A percentile compares a stretch with the other conserved stretches of the same genome.
phyloP scores from a whole-genome alignment of 2,113 vertebrate genomes.

The Oplegnathus fasciatus region DNA sequence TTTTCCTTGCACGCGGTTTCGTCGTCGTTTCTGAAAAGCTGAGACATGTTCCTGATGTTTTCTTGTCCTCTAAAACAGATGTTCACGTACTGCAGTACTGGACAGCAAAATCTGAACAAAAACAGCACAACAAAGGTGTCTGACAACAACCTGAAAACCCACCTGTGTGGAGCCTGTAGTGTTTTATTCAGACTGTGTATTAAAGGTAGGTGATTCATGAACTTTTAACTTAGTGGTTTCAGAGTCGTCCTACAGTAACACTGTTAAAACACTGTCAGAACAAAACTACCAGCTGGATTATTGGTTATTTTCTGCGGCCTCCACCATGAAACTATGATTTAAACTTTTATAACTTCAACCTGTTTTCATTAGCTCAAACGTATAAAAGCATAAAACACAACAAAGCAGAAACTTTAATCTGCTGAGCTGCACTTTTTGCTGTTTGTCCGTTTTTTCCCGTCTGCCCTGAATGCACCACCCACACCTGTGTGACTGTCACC shows the following conservation, averaged over 20 bases:
- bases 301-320: not conserved
- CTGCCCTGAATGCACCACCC: slow-evolving; percentile 49
- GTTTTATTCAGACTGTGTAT: too few relatives aligned
- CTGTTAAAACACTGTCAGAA: not conserved
- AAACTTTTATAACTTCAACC: not conserved
- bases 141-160: too few relatives aligned
- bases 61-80: too few relatives aligned
- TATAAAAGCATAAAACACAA: not conserved
- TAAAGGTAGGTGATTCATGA: too few relatives aligned
- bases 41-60: too few relatives aligned
- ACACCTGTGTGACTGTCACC: slow-evolving; percentile 79
- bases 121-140: too few relatives aligned
- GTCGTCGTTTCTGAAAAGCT: too few relatives aligned
- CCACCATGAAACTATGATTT: not conserved
- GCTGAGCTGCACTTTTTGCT: not conserved
- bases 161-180: too few relatives aligned
- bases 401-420: not conserved
- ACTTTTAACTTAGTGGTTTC: not conserved
- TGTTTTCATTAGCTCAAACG: not conserved
- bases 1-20: too few relatives aligned
- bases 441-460: not conserved
- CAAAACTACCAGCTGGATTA: not conserved
- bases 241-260: not conserved
- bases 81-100: too few relatives aligned
- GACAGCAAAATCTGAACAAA: too few relatives aligned